Conservation (phyloP, 2,888 invertebrate species). For the Horisme vitalbata region DNA sequence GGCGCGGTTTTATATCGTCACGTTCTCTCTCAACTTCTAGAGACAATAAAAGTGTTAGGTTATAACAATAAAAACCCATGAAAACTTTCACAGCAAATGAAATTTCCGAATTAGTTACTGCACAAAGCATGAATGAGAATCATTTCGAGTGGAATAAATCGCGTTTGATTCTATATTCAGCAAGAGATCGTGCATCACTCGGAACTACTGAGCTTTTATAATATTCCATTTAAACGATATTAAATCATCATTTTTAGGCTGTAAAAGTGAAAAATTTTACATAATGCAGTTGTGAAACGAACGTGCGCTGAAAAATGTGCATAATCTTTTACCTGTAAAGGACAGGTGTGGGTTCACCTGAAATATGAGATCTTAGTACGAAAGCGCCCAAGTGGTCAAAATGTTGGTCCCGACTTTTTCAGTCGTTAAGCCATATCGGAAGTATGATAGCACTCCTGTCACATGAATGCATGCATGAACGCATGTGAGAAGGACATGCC, state of each 20-base stretch:
- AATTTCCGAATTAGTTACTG: conserved; percentile 6
- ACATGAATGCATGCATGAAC: too few relatives aligned
- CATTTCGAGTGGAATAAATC: conserved; percentile 3
- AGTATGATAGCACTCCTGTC: too few relatives aligned
- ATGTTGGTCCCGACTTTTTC: too few relatives aligned
- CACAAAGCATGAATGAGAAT: conserved; percentile 6
- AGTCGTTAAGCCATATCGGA: too few relatives aligned
- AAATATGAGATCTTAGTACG: too few relatives aligned
- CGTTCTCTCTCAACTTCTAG: background rate
- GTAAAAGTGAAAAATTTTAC: conserved; percentile 6
- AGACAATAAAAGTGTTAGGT: too few relatives aligned
- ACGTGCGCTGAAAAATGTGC: too few relatives aligned
- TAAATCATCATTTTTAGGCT: background rate
- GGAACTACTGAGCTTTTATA: background rate
- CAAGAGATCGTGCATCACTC: conserved; percentile 10
- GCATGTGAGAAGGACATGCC: too few relatives aligned
- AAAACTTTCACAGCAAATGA: conserved; percentile 5
- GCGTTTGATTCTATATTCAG: conserved; percentile 5
- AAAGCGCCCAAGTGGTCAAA: too few relatives aligned
- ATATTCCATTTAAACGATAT: too few relatives aligned
- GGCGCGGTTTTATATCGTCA: background rate
- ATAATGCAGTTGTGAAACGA: background rate
- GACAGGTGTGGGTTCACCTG: too few relatives aligned
- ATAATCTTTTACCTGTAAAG: too few relatives aligned
- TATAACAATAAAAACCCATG: background rate